Base-by-base conservation (phyloP, 1,140 invertebrate species). In the Danaus melanippus region DNA sequence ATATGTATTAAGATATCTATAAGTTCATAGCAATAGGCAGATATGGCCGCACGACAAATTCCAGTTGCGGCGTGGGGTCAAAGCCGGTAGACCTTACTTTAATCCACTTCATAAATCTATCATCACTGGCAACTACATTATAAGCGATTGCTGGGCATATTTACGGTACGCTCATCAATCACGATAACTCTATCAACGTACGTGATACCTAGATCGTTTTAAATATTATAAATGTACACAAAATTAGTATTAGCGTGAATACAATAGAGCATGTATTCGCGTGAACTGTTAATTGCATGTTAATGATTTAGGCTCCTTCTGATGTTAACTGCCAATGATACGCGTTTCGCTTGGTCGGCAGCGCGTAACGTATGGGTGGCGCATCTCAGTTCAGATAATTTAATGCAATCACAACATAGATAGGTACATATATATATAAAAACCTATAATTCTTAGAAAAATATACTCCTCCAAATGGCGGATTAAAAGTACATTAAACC, bases 261-360 rank as follows among this genome's bases (percentile, higher is more conserved):
- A 49, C 44, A 48, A 64, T 64, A 64, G 39, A 55, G 58, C 21
- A 2, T 50, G 42, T 54, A 55, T 12, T 55, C 9, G 51, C 45
- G 39, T 64, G 46, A 32, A 12, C 4, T 40, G 41, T 51, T 46
- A 41, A 32, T 32, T 32, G 21, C 21, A 32, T 32, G 21, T 32
- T 32, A 32, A 32, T 32, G 40, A 45, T 10, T 50, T 49, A 46
- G 43, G 49, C n/a, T 49, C 44, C 45, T 46, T 45, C 48, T 41
- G 55, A 50, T 60, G 54, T 64, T 46, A 56, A 43, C 47, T 53
- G 49, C 74, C 66, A 70, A 71, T 74, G 61, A 64, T 56, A 62
- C 53, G 58, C 62, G 68, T 70, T 57, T 50, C 62, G 67, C 68
- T 68, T 71, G 68, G 72, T 62, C 50, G 58, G 56, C 53, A 55